Evolutionary conservation across 92 coral and sea anemone genomes (phyloP).

Genomic region (Blastomussa wellsi): DNA sequence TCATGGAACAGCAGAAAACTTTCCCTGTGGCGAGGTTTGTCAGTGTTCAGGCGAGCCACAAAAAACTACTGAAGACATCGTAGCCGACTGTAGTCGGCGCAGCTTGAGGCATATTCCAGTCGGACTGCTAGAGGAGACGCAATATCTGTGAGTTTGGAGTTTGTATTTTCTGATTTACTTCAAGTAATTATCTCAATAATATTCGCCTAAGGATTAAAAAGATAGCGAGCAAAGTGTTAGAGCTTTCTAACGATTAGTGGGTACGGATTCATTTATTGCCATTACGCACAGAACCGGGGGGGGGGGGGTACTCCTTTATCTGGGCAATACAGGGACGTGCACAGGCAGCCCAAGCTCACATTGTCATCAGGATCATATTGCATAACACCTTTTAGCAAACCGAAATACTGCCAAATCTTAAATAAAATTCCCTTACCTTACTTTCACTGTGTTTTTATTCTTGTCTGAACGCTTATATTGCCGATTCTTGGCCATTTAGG

Average conservation of each 20-base stretch:
- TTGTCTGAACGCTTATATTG: too few species aligned
- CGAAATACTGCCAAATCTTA: too few species aligned
- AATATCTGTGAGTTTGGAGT: slow-evolving; percentile 28
- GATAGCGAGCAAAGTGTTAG: background rate
- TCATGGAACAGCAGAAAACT: background rate
- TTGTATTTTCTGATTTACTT: background rate
- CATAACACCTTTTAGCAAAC: too few species aligned
- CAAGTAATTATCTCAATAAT: background rate
- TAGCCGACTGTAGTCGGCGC: slow-evolving; percentile 35
- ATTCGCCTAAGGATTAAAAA: background rate
- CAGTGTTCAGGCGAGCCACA: slow-evolving; percentile 9
- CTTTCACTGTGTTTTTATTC: too few species aligned
- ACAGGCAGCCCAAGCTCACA: too few species aligned
- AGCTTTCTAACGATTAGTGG: background rate
- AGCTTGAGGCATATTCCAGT: slow-evolving; percentile 7
- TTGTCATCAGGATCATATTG: too few species aligned
- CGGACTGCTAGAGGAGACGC: slow-evolving; percentile 6
- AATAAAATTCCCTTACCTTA: too few species aligned
- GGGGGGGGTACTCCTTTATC: too few species aligned
- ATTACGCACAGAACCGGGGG: too few species aligned
- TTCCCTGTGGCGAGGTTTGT: slow-evolving; percentile 36
- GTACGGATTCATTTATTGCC: background rate
- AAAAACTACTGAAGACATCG: background rate
- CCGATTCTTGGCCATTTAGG: too few species aligned
- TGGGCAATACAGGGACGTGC: too few species aligned